Evolutionary conservation across 2,888 invertebrate species (phyloP).

Genomic region (Pharmacophagus antenor): DNA sequence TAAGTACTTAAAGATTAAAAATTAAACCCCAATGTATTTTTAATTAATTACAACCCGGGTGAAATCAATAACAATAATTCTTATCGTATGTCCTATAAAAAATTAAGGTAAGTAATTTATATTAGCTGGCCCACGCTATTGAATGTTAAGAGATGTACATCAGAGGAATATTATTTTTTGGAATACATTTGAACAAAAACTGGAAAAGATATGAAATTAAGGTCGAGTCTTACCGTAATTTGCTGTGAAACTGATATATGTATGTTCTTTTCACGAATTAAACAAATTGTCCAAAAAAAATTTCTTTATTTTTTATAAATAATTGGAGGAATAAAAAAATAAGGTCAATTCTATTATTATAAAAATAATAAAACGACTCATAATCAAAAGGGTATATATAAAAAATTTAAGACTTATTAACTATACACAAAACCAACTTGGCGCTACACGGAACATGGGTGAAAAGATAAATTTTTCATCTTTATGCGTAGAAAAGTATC

Average conservation of each 20-base stretch:
- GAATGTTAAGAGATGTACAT: too few relatives aligned
- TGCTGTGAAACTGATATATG: neutral
- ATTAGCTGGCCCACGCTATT: too few relatives aligned
- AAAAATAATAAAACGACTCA: constrained; percentile 42
- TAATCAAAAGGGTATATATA: constrained; percentile 75
- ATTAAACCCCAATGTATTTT: too few relatives aligned
- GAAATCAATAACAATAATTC: too few relatives aligned
- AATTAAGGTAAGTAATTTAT: too few relatives aligned
- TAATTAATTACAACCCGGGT: too few relatives aligned
- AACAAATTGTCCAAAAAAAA: constrained; percentile 15
- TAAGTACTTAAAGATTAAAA: too few relatives aligned
- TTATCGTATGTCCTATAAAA: too few relatives aligned
- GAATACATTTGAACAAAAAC: too few relatives aligned
- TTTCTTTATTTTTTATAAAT: constrained; percentile 29
- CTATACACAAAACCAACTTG: constrained; percentile 67
- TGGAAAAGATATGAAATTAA: neutral
- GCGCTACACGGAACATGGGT: constrained; percentile 61
- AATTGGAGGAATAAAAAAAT: constrained; percentile 36
- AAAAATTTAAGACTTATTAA: constrained; percentile 59
- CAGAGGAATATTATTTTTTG: too few relatives aligned
- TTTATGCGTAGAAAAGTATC: constrained; percentile 40
- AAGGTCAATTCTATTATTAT: constrained; percentile 67
- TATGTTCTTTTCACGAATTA: neutral
- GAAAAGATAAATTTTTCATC: constrained; percentile 31
- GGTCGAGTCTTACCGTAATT: neutral